Base-by-base conservation (phyloP, 2,113 vertebrate genomes). In the Nerophis ophidion region DNA sequence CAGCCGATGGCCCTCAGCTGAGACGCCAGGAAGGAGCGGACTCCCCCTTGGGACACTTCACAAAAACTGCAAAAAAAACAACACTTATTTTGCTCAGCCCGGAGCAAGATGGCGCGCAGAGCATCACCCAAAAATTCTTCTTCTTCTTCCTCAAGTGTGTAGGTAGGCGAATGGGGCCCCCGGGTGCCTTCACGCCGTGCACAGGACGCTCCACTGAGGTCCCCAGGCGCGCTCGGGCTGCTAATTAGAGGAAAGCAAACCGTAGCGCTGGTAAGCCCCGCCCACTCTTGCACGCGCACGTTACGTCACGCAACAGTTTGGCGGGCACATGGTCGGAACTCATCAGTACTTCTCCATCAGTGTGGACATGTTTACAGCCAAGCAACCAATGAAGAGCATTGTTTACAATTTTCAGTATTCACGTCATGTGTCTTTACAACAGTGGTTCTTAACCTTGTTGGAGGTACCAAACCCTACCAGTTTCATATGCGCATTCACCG, bases 181-280 rank as follows among this genome's bases (percentile, higher is more conserved):
- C 10, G 54, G 61, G 16, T 74, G 62, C 62, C 57, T 72, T 8
- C 59, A 74, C 72, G 70, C 66, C 71, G 58, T 48, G 63, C 40
- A 35, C 40, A 64, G 16, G 60, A 73, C 48, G 57, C 61, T 69
- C 72, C 62, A 74, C 81, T 87, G 81, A 75, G 66, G 77, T 72
- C 63, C 80, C 78, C 82, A 46, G 69, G 13, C 10, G 70, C 68
- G 62, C 61, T 53, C 72, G 55, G 75, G 75, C 75, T 80, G 86
- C 86, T 89, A 89, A 89, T 88, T 86, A 88, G 77, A 81, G 71
- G 72, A 40, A 11, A 4, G 40, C 40, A 11, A 44, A 12, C 40
- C 5, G 40, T 44, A 75, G 54, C 75, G 65, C 36, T 71, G 36
- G 56, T 59, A 81, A 83, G 78, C 79, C 81, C 71, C 81, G 81